A percentile compares a stretch with the other conserved stretches of the same genome.
phyloP scores from a whole-genome alignment of 1,140 invertebrate genomes.

The Periplaneta americana region DNA sequence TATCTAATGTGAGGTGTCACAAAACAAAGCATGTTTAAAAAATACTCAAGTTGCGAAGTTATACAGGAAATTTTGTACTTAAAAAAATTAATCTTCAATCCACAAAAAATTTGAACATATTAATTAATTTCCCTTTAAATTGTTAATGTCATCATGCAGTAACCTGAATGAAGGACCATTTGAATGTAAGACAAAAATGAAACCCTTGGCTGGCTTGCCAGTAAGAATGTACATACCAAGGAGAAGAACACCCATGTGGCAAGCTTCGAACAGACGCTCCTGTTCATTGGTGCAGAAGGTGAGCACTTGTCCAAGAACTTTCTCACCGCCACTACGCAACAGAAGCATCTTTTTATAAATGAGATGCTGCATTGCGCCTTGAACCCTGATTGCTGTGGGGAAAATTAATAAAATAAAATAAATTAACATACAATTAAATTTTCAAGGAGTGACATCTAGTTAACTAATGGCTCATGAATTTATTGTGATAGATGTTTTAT shows the following conservation, averaged over 20 bases:
- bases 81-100: too few relatives aligned
- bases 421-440: too few relatives aligned
- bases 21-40: too few relatives aligned
- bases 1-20: too few relatives aligned
- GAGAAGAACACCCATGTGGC: slow-evolving; percentile 23
- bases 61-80: too few relatives aligned
- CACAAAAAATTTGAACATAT: neutral
- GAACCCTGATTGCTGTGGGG: slow-evolving; percentile 21
- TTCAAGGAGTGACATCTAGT: too few relatives aligned
- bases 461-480: too few relatives aligned
- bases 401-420: too few relatives aligned
- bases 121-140: neutral
- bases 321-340: slow-evolving; percentile 24
- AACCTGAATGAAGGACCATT: neutral
- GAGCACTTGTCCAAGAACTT: slow-evolving; percentile 25
- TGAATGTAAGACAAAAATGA: too few relatives aligned
- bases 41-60: too few relatives aligned
- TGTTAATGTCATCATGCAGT: neutral
- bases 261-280: slow-evolving; percentile 28
- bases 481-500: too few relatives aligned
- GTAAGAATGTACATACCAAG: slow-evolving; percentile 20
- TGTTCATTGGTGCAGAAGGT: slow-evolving; percentile 29
- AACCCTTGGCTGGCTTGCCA: neutral
- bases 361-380: slow-evolving; percentile 27
- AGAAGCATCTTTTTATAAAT: slow-evolving; percentile 27